Base-by-base conservation (phyloP, 2,113 vertebrate species). In the Mola mola region DNA sequence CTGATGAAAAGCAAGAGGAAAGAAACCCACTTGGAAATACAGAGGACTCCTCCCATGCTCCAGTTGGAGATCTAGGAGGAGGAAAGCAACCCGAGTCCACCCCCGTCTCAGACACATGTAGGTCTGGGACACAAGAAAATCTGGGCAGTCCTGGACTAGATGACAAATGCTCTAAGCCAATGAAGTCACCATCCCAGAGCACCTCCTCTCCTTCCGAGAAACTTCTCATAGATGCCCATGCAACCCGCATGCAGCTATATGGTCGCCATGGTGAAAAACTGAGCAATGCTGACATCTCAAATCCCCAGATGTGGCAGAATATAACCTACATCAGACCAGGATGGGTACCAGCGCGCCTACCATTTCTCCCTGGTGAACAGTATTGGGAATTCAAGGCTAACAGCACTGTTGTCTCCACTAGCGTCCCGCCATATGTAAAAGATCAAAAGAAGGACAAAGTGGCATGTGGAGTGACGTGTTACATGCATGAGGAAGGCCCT, bases 321-420 rank as follows among this genome's bases (percentile, higher is more conserved):
- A 56, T 56, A 17, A 13, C 33, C 9, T 29, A 42, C 17, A 22
- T 26, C 11, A 26, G 24, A 29, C 37, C 52, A 10, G 37, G 52
- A 19, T 20, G 37, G 52, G 26, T 20, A 8, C 52, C 52, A 29
- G 12, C 19, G 16, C 3, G 2, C 7, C 52, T n/a, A 6, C 52
- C 52, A 0, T 56, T n/a, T 42, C 25, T 56, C 7, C 24, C 16
- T 6, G 16, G 25, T 5, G 1, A 15, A 1, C 16, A 8, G 9
- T 56, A 42, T 24, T 20, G 24, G 37, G 25, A 56, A 20, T 22
- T 46, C 12, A 46, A 46, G 43, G 43, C 43, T 20, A 26, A 15
- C 43, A 46, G 43, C 43, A 46, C 12, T 2, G 22, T 46, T 3
- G 43, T n/a, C 22, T 25, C 43, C 22, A n/a, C 22, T 0, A 46